Evolutionary conservation across 2,113 vertebrate species (phyloP), one percentile per base, ranked within the genome.

Genomic region (Stegostoma tigrinum): DNA sequence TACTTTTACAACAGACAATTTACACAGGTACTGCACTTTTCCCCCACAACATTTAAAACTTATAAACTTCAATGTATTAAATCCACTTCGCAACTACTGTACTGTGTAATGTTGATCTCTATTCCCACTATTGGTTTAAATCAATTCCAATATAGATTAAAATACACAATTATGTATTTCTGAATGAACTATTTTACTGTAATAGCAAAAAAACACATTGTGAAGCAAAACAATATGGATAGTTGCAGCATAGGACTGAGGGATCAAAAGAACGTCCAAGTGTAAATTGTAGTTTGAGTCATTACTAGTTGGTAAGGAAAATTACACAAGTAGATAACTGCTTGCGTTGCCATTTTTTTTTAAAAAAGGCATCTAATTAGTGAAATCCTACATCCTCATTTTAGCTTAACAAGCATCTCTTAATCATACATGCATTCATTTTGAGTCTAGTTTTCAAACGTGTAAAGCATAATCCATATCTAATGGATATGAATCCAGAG

Each of bases 1-100:
- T 98, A 98, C 96, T 97, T 98, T 96, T 96, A 97, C 95, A 97
- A 98, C 95, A 97, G 97, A 70, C 98, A 98, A 70, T 98, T 98
- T 97, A 97, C 97, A 96, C 97, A 98, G 97, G 98, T 98, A 97
- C 97, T 67, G 87, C 38, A 48, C 0, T 52, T 55, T 95, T 96
- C 15, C 90, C 10, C 55, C 55, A 12, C 7, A 91, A 70, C 0
- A 70, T 70, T 91, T 94, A 86, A 67, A 0, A n/a, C 19, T 86
- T n/a, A 7, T 64, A 64, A n/a, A 52, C 4, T 24, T 83, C 19
- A 83, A n/a, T 55, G 38, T 38, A 19, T 61, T 52, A 48, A 34
- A 83, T 55, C n/a, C 42, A n/a, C 15, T 24, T 95, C 52, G 15
- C 67, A 42, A 75, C 30, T 68, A 27, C 30, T 52, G 45, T 68